Evolutionary conservation across 1,140 invertebrate species (phyloP).

Genomic region (Reticulitermes speratus): DNA sequence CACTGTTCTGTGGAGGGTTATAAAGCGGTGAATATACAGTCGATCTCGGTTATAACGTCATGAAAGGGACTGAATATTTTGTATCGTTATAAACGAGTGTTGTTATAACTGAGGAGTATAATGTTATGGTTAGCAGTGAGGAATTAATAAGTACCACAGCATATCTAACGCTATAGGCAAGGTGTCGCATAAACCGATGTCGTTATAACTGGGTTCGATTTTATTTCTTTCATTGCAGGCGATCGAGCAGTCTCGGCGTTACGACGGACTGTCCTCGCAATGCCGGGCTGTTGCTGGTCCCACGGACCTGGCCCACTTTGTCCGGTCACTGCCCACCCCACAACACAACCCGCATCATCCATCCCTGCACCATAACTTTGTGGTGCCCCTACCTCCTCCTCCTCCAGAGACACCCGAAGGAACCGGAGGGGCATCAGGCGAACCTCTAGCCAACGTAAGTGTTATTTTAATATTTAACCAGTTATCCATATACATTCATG

Average conservation of each 20-base stretch:
- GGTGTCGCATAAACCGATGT: no score
- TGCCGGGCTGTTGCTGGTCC: slow-evolving; percentile 68
- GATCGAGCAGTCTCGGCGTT: slow-evolving; percentile 71
- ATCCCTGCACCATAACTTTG: slow-evolving; percentile 59
- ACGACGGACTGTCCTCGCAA: slow-evolving; percentile 68
- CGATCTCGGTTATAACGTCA: no score
- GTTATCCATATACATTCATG: no score
- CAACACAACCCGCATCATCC: slow-evolving; percentile 58
- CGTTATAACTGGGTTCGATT: no score
- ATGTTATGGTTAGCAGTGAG: no score
- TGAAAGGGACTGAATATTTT: no score
- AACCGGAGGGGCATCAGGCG: slow-evolving; percentile 25
- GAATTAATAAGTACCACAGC: no score
- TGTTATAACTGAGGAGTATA: no score
- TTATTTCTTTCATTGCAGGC: slow-evolving; percentile 54
- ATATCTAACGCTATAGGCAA: no score
- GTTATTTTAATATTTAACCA: neutral
- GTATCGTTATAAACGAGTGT: no score
- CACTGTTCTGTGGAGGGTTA: no score
- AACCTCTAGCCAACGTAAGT: slow-evolving; percentile 27
- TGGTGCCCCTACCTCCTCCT: slow-evolving; percentile 62
- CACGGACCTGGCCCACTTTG: slow-evolving; percentile 70
- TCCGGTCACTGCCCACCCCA: slow-evolving; percentile 57
- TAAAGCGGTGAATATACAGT: no score
- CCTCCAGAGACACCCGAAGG: slow-evolving; percentile 41